Conservation (phyloP, 1,140 invertebrate species). For the Drosophila tani region DNA sequence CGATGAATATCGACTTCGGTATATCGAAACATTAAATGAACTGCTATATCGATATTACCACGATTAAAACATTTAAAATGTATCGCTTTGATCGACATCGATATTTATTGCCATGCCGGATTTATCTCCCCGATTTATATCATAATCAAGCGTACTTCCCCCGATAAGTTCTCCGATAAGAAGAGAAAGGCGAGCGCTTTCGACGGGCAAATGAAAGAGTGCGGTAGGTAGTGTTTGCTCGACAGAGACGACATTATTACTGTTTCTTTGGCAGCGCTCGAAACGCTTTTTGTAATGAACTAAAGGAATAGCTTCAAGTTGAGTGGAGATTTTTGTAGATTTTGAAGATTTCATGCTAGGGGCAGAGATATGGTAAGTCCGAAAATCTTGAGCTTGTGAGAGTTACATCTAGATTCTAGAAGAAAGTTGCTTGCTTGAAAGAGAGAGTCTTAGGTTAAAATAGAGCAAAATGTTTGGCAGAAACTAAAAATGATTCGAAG, state of each 20-base stretch:
- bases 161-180: constrained; percentile 19
- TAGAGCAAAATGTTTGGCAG: constrained; percentile 55
- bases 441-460: constrained; percentile 22
- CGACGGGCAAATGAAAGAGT: constrained; percentile 2
- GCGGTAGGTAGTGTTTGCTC: constrained; percentile 3
- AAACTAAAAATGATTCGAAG: constrained; percentile 53
- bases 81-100: neutral
- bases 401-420: constrained; percentile 5
- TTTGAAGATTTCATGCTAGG: constrained; percentile 25
- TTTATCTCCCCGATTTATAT: neutral
- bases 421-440: constrained; percentile 27
- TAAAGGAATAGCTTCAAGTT: constrained; percentile 57
- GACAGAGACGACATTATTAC: constrained; percentile 46
- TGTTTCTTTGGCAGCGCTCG: constrained; percentile 46
- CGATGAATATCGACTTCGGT: neutral
- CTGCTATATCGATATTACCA: no score
- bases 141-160: constrained; percentile 43
- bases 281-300: constrained; percentile 52
- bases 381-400: constrained; percentile 29
- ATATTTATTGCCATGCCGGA: neutral
- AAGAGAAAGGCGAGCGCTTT: constrained; percentile 20
- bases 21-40: no score
- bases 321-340: neutral
- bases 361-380: constrained; percentile 9
- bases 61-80: no score